Evolutionary conservation across 1,140 invertebrate genomes (phyloP).

Genomic region (Cephus cinctus): DNA sequence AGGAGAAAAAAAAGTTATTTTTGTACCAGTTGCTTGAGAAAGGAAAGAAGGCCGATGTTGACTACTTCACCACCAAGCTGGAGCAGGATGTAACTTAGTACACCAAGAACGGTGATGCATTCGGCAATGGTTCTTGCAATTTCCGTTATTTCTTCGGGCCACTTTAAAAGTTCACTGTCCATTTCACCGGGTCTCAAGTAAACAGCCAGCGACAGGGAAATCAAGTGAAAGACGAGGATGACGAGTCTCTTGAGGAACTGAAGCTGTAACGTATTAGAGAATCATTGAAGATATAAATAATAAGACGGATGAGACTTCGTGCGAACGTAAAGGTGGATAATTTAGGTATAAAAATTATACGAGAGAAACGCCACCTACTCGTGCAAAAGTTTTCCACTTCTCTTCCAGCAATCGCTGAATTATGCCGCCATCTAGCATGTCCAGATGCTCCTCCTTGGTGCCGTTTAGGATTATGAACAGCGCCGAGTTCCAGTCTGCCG

Average conservation of each 20-base stretch:
- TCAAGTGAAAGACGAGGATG: constrained; percentile 83
- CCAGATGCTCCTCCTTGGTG: constrained; percentile 95
- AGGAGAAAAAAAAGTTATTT: constrained; percentile 3
- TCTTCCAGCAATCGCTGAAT: constrained; percentile 96
- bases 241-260: constrained; percentile 90
- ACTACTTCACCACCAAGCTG: constrained; percentile 92
- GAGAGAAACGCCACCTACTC: constrained; percentile 60
- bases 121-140: constrained; percentile 62
- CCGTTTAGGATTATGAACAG: constrained; percentile 97
- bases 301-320: no score
- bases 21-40: constrained; percentile 88
- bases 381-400: constrained; percentile 99
- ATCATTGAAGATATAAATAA: constrained; percentile 2
- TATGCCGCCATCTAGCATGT: constrained; percentile 98
- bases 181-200: constrained; percentile 74
- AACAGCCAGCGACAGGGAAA: constrained; percentile 85
- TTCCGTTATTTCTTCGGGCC: constrained; percentile 57
- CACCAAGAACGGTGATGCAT: constrained; percentile 79
- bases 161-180: constrained; percentile 59
- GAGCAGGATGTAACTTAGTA: constrained; percentile 84
- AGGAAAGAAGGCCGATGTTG: constrained; percentile 87
- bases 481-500: constrained; percentile 95
- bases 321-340: no score
- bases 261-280: not conserved
- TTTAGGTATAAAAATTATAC: no score